phyloP scores from a whole-genome alignment of 2,888 invertebrate genomes.

The Drosophila nigricruria region DNA sequence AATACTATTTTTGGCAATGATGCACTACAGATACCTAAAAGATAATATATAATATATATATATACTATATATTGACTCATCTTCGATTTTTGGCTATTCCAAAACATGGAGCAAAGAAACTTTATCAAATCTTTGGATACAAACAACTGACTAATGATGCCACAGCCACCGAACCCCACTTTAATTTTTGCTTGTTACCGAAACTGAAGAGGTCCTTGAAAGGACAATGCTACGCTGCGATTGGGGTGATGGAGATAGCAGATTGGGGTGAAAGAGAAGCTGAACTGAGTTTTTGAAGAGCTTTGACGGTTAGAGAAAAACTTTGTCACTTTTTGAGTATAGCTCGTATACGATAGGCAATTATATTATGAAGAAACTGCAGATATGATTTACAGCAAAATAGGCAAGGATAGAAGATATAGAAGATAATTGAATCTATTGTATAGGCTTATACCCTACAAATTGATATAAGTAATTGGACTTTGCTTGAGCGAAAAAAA shows the following conservation, averaged over 20 bases:
- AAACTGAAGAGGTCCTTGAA: not conserved
- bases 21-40: not conserved
- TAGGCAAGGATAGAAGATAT: not conserved
- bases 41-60: not conserved
- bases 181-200: no score
- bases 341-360: not conserved
- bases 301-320: not conserved
- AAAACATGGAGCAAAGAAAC: no score
- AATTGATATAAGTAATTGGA: conserved; percentile 12
- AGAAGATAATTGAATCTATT: not conserved
- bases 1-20: not conserved
- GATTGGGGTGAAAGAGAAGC: no score
- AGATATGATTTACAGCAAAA: not conserved
- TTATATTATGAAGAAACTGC: not conserved
- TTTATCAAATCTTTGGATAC: no score
- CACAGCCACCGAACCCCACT: no score
- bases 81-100: no score
- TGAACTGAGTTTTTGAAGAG: not conserved
- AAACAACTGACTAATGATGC: not conserved
- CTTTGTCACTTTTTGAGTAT: not conserved
- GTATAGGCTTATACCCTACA: not conserved
- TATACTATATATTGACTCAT: no score
- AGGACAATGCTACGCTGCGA: no score
- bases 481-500: not conserved
- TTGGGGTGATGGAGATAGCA: no score